Evolutionary conservation across 2,113 vertebrate species (phyloP).

Genomic region (Glaucidium brasilianum): DNA sequence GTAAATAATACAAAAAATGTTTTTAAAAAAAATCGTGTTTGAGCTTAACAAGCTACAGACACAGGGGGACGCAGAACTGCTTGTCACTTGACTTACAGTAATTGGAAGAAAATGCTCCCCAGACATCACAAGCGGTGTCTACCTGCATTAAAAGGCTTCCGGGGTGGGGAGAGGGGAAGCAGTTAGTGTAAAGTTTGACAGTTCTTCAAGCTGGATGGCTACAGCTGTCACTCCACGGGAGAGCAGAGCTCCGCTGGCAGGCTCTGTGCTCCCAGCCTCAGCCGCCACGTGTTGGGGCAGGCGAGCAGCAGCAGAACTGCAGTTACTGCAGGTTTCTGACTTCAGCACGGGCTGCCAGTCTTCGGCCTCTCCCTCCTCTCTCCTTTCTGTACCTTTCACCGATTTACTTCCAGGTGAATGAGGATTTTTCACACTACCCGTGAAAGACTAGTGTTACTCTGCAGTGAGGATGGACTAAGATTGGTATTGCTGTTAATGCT

Average conservation of each 20-base stretch:
- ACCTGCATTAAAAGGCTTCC: fast-evolving
- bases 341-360: not conserved
- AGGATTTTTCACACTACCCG: not conserved
- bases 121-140: fast-evolving
- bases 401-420: fast-evolving
- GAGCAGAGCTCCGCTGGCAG: not conserved
- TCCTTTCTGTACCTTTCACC: not conserved
- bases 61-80: not conserved
- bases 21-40: not conserved
- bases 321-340: not conserved
- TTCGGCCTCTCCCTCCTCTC: not conserved
- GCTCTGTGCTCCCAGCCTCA: not conserved
- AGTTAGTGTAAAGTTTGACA: fast-evolving
- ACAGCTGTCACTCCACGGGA: fast-evolving
- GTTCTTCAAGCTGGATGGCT: not conserved
- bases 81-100: not conserved
- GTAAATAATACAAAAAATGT: not conserved
- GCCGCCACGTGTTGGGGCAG: fast-evolving
- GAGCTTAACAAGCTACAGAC: not conserved
- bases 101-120: not conserved
- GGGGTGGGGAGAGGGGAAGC: not conserved
- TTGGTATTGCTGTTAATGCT: not conserved
- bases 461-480: not conserved
- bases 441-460: not conserved
- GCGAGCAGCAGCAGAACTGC: fast-evolving